Evolutionary conservation across 1,140 invertebrate genomes (phyloP).

Genomic region (Zaprionus vittiger): DNA sequence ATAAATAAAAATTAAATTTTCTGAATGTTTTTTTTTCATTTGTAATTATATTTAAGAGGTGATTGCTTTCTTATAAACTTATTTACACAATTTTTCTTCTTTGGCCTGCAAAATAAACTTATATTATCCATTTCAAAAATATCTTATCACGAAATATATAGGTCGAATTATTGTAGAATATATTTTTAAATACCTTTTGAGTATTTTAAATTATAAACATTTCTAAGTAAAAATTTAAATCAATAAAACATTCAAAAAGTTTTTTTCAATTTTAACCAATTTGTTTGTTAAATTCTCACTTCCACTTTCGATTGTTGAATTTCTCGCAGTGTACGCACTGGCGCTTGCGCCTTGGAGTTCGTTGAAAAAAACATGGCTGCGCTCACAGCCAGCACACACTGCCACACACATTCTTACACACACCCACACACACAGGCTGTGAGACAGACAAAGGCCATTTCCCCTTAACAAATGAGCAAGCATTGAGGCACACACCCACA

Average conservation of each 20-base stretch:
- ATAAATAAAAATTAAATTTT: not conserved
- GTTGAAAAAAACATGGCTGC: conserved; percentile 75
- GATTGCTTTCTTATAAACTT: too few species aligned
- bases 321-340: conserved; percentile 49
- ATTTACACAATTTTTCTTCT: too few species aligned
- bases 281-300: not conserved
- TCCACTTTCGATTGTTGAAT: not conserved
- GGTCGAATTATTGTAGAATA: too few species aligned
- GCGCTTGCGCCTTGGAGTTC: conserved; percentile 62
- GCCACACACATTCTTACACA: conserved; percentile 32
- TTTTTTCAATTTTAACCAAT: not conserved
- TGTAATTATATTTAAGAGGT: not conserved
- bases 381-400: conserved; percentile 54
- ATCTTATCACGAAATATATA: too few species aligned
- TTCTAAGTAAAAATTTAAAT: not conserved
- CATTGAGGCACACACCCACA: conserved; percentile 38
- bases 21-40: not conserved
- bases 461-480: conserved; percentile 78
- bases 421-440: conserved; percentile 19
- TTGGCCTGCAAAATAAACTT: too few species aligned
- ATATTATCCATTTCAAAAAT: too few species aligned
- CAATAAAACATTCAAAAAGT: not conserved
- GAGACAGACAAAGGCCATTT: conserved; percentile 79
- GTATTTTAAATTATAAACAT: too few species aligned
- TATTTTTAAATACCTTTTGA: too few species aligned